A percentile compares a stretch with the other conserved stretches of the same genome.
Evolutionary conservation across 2,888 invertebrate genomes (phyloP).

Genomic region (Vannuccia rotundouncinata): DNA sequence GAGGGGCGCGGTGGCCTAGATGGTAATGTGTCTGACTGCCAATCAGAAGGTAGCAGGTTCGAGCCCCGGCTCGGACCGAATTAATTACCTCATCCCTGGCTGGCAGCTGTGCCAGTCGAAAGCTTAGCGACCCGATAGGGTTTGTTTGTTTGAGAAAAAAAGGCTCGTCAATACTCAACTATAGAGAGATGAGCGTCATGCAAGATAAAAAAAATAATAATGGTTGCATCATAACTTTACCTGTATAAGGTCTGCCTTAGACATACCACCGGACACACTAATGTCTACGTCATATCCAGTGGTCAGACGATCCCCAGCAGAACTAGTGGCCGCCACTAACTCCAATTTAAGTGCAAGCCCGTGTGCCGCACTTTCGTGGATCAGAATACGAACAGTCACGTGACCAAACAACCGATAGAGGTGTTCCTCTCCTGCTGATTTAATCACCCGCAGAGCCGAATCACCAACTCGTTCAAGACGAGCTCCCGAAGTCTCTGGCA

Average conservation of each 20-base stretch:
- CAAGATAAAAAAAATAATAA: too few relatives aligned
- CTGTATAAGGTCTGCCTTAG: constrained; percentile 47
- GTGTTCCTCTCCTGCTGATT: constrained; percentile 44
- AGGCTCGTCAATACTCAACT: too few relatives aligned
- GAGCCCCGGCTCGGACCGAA: too few relatives aligned
- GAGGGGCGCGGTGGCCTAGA: too few relatives aligned
- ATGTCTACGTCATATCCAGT: not conserved
- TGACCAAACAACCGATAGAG: constrained; percentile 52
- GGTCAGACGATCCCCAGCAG: not conserved
- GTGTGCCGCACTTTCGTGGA: constrained; percentile 47
- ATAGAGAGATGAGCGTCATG: too few relatives aligned
- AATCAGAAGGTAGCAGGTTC: too few relatives aligned
- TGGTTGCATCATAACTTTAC: constrained; percentile 43
- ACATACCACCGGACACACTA: not conserved
- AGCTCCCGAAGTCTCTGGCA: not conserved
- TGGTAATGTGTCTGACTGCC: too few relatives aligned
- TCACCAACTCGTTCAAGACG: not conserved
- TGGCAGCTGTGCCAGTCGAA: too few relatives aligned
- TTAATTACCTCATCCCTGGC: too few relatives aligned
- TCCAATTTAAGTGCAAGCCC: constrained; percentile 45
- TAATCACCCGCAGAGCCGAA: constrained; percentile 41
- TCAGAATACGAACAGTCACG: constrained; percentile 46
- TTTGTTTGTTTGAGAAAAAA: too few relatives aligned
- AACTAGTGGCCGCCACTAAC: constrained; percentile 40
- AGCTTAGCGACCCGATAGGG: too few relatives aligned